Conservation (phyloP, 2,888 invertebrate genomes). For the Nomada fucata region DNA sequence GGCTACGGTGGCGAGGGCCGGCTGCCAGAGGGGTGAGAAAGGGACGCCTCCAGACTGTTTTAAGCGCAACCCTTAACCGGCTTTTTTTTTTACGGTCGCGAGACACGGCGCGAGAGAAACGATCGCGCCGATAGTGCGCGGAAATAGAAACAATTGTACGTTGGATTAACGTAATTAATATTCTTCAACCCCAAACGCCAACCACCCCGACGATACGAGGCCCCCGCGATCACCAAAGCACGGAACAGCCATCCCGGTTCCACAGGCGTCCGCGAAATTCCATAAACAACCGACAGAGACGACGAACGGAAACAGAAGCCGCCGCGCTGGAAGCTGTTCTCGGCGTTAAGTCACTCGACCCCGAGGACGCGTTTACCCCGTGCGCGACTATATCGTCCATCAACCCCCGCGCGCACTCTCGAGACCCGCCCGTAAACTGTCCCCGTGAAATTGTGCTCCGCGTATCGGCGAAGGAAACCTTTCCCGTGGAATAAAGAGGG, state of each 20-base stretch:
- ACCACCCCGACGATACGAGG: background rate
- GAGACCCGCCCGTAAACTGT: slow-evolving; percentile 20
- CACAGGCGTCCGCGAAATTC: background rate
- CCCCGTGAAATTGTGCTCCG: slow-evolving; percentile 24
- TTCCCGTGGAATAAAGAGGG: slow-evolving; percentile 44
- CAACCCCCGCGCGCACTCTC: background rate
- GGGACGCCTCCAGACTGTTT: background rate
- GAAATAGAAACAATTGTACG: too few relatives aligned
- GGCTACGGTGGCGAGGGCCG: too few relatives aligned
- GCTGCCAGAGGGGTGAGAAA: too few relatives aligned
- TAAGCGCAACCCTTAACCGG: background rate
- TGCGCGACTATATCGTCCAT: background rate
- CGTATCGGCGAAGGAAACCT: slow-evolving; percentile 27
- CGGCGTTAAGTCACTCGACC: slow-evolving; percentile 2
- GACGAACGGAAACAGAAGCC: slow-evolving; percentile 1
- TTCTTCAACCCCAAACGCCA: too few relatives aligned
- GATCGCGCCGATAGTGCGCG: too few relatives aligned
- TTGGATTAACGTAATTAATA: too few relatives aligned
- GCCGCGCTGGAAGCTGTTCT: background rate
- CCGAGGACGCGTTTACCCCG: background rate
- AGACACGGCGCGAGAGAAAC: too few relatives aligned
- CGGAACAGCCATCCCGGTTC: background rate
- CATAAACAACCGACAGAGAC: slow-evolving; percentile 1
- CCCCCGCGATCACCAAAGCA: too few relatives aligned
- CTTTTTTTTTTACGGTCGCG: too few relatives aligned